Evolutionary conservation across 2,888 invertebrate genomes (phyloP).

Genomic region (Brenthis hecate): DNA sequence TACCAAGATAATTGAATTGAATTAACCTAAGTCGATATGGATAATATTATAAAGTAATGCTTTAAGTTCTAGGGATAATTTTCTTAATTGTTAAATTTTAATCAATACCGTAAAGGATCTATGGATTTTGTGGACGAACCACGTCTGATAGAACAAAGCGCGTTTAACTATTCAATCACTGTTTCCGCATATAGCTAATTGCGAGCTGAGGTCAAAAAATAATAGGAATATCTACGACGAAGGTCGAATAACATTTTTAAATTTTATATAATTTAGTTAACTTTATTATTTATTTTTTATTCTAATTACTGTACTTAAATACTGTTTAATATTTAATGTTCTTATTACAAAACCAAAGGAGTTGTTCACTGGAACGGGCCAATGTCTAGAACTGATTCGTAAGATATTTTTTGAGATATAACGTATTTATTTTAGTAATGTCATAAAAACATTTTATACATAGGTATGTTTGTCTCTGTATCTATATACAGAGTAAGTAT

Average conservation of each 20-base stretch:
- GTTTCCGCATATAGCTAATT: conserved; percentile 26
- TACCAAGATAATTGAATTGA: too few species aligned
- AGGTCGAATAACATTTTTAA: conserved; percentile 26
- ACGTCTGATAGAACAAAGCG: conserved; percentile 38
- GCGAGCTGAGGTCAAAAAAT: conserved; percentile 25
- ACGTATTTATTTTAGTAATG: not conserved
- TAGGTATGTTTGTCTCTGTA: not conserved
- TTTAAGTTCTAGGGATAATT: not conserved
- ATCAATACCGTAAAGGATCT: conserved; percentile 13
- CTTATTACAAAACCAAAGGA: too few species aligned
- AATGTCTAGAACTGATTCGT: too few species aligned
- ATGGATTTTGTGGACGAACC: conserved; percentile 21
- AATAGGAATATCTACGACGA: conserved; percentile 26
- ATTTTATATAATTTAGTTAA: not conserved
- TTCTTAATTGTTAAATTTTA: too few species aligned
- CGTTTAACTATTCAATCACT: conserved; percentile 28
- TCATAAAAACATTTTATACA: not conserved
- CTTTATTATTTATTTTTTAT: not conserved
- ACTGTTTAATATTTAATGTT: too few species aligned
- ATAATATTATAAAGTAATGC: conserved; percentile 5
- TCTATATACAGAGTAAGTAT: too few species aligned
- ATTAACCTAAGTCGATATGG: too few species aligned
- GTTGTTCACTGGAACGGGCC: too few species aligned
- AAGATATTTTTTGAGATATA: too few species aligned
- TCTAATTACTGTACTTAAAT: too few species aligned